A percentile compares a stretch with the other conserved stretches of the same genome.
Conservation (phyloP, 2,888 invertebrate genomes). For the Caenorhabditis sinica region DNA sequence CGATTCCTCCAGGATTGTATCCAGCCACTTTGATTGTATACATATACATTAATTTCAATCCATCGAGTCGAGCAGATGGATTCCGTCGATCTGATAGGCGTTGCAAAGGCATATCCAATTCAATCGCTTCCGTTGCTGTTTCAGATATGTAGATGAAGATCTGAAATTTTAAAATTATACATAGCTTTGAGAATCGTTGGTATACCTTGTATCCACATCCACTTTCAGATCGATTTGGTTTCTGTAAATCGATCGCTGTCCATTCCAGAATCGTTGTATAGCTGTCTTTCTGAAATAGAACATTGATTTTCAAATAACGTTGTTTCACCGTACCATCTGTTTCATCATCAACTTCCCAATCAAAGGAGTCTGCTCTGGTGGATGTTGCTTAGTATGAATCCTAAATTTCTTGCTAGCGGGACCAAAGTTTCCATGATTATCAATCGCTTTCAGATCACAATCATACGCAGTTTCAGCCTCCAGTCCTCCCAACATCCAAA, state of each 20-base stretch:
- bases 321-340: conserved; percentile 62
- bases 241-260: conserved; percentile 69
- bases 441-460: conserved; percentile 75
- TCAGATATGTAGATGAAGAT: conserved; percentile 74
- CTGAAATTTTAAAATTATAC: conserved; percentile 31
- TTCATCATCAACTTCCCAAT: conserved; percentile 73
- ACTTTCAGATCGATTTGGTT: conserved; percentile 61
- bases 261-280: conserved; percentile 79
- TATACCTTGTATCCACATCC: conserved; percentile 72
- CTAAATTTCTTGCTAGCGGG: conserved; percentile 53
- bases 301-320: not conserved
- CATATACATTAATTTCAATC: conserved; percentile 79
- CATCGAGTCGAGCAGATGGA: conserved; percentile 81
- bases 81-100: conserved; percentile 72
- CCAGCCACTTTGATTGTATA: conserved; percentile 79
- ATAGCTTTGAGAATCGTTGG: not conserved
- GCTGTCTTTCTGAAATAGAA: conserved; percentile 57
- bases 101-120: conserved; percentile 74
- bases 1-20: conserved; percentile 80
- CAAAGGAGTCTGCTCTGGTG: conserved; percentile 71
- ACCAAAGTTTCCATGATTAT: conserved; percentile 73
- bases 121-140: conserved; percentile 71
- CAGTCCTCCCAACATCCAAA: conserved; percentile 73
- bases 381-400: conserved; percentile 75
- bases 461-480: conserved; percentile 73